Percentiles rank a stretch among this genome's conserved stretches.
Evolutionary conservation across 2,888 invertebrate genomes (phyloP).

Genomic region (Aphodius granarius): DNA sequence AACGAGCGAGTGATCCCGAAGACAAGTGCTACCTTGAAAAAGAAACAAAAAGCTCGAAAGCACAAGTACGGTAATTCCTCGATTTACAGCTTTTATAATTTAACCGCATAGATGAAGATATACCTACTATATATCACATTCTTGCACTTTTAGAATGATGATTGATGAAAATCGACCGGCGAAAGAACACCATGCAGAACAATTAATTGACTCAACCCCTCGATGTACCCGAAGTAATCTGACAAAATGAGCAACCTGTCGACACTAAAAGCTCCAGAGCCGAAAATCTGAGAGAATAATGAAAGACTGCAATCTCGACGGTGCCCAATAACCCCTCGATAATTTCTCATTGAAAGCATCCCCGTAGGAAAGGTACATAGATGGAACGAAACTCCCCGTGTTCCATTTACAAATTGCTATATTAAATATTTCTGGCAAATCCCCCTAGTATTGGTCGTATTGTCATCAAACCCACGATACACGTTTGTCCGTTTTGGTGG

Average conservation of each 20-base stretch:
- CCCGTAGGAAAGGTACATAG: constrained; percentile 21
- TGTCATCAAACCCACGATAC: background rate
- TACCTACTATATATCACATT: too few species aligned
- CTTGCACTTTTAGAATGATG: too few species aligned
- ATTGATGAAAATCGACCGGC: too few species aligned
- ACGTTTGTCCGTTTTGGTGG: constrained; percentile 37
- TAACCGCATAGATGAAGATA: too few species aligned
- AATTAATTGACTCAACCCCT: background rate
- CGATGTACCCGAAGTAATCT: background rate
- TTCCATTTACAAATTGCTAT: constrained; percentile 48
- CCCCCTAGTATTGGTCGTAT: constrained; percentile 33
- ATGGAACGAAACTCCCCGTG: constrained; percentile 30
- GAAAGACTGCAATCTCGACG: constrained; percentile 6
- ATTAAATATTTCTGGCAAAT: constrained; percentile 48
- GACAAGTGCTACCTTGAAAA: background rate
- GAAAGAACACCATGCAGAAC: too few species aligned
- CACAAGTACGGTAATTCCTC: background rate
- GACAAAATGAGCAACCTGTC: constrained; percentile 8
- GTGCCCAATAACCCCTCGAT: constrained; percentile 29
- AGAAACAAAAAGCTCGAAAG: background rate
- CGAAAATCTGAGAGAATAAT: background rate
- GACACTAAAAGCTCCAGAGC: background rate
- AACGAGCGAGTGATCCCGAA: background rate
- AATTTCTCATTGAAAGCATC: constrained; percentile 29
- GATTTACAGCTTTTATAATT: background rate